Base-by-base conservation (phyloP, 2,888 invertebrate genomes). In the Philhelius pedissequus region DNA sequence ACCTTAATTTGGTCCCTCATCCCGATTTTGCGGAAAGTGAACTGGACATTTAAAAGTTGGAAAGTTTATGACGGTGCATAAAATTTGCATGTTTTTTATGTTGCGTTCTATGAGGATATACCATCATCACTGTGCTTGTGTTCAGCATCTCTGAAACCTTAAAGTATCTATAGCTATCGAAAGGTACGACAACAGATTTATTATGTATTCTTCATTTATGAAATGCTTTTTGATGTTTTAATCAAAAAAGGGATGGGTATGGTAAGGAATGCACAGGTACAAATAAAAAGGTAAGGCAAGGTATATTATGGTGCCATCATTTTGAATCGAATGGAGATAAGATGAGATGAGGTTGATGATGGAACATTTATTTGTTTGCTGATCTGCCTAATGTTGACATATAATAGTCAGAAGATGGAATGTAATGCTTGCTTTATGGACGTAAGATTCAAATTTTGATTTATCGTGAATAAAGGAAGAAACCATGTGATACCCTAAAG, bases 61-160 rank as follows among this genome's bases (percentile, higher is more conserved):
- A 70, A 86, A 87, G 78, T 87, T 87, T 87, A 87, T 86, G 86
- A 86, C 69, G 74, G 71, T 86, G 84, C 86, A 87, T 87, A 87
- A 86, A 87, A 87, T 87, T 87, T 87, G 81, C 86, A 87, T 87
- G 81, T 75, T 86, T 84, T 35, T n/a, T 43, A 38, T 27, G 52
- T 32, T 71, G 77, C 71, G 62, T 77, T 71, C 45, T 9, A 22
- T 22, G 56, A 15, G 27, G 54, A 27, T 18, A 27, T 18, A 22
- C 18, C 45, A 56, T 43, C 18, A 35, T 30, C 48, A 52, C 18
- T n/a, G n/a, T n/a, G n/a, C n/a, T 30, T 11, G 50, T 9, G 11
- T 11, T 3, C 20, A 70, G 25, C 48, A 35, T 58, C 56, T 32
- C 32, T 32, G 20, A 13, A 32, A 13, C 11, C n/a, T 22, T 13